Conservation (phyloP, 2,797 vertebrate genomes). For the Tolypeutes matacus region DNA sequence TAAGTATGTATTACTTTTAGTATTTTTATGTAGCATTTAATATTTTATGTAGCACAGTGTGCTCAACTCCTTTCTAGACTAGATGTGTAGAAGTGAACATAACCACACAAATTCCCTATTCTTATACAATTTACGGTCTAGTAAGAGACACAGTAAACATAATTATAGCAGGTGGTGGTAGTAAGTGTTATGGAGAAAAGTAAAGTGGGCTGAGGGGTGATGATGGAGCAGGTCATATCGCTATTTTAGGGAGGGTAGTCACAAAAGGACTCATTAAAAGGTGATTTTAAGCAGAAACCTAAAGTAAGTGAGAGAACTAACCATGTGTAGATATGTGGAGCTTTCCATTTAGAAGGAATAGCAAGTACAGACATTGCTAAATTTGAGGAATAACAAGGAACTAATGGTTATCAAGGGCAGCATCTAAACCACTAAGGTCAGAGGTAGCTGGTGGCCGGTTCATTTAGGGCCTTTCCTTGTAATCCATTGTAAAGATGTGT, state of each 20-base stretch:
- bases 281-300: conserved; percentile 27
- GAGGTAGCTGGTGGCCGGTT: background rate
- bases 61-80: background rate
- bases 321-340: background rate
- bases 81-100: background rate
- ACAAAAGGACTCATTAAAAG: background rate
- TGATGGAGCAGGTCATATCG: background rate
- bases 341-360: conserved; percentile 20
- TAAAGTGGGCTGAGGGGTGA: background rate
- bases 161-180: background rate
- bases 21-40: background rate
- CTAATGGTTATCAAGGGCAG: background rate
- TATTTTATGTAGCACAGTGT: background rate
- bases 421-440: background rate
- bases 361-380: background rate
- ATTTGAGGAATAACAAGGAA: conserved; percentile 10
- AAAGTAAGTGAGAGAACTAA: background rate
- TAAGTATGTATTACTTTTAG: background rate
- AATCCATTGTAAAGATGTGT: background rate
- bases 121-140: background rate
- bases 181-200: background rate
- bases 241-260: conserved; percentile 26
- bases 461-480: background rate
- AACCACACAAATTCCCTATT: background rate
- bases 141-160: background rate